Conservation (phyloP, 2,113 vertebrate species). For the Jacana jacana region DNA sequence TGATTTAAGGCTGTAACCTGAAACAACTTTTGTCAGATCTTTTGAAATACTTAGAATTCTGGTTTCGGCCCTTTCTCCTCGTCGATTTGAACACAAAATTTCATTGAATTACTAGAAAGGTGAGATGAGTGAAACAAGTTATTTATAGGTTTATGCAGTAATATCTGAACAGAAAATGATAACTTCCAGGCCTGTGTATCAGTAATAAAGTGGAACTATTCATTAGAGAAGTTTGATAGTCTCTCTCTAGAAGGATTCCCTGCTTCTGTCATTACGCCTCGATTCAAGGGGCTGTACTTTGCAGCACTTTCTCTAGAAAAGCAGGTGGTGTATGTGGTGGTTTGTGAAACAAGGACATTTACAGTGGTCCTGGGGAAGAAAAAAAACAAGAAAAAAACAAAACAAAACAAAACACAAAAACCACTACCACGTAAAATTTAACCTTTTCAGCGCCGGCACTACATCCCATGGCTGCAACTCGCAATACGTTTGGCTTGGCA, state of each 20-base stretch:
- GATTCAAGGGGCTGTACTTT: constrained; percentile 19
- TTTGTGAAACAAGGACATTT: constrained; percentile 27
- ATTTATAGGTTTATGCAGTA: neutral
- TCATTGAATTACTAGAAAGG: neutral
- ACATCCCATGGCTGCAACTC: neutral
- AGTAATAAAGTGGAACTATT: neutral
- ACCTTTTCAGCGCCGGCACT: neutral
- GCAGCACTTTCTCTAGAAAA: constrained; percentile 4
- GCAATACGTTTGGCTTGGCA: neutral
- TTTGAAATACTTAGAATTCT: neutral
- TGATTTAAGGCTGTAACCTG: neutral
- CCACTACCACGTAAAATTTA: neutral
- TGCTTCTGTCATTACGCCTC: constrained; percentile 25
- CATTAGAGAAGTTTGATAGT: constrained; percentile 26
- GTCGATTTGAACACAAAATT: neutral
- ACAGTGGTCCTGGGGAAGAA: neutral
- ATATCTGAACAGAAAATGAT: neutral
- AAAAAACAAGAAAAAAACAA: neutral
- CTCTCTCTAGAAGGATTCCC: constrained; percentile 25
- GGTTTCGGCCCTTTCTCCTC: neutral
- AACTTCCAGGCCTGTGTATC: neutral
- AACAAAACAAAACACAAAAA: neutral
- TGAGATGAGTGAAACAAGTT: neutral
- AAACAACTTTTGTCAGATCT: neutral
- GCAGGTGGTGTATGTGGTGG: neutral